Base-by-base conservation (phyloP, 2,797 vertebrate species). In the Spinus olivaceus region DNA sequence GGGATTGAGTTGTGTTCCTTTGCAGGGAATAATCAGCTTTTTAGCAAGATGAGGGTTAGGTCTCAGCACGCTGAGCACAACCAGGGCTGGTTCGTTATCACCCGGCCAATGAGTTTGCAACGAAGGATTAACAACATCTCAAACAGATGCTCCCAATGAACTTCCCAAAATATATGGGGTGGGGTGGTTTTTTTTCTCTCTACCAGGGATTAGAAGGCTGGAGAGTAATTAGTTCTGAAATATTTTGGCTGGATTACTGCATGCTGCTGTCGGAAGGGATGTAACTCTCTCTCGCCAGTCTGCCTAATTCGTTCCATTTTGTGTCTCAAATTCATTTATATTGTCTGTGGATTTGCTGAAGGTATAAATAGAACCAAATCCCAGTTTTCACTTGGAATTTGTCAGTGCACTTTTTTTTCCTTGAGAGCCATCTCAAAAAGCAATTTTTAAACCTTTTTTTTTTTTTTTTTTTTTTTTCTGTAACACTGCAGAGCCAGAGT, bases 61-160 rank as follows among this genome's bases (percentile, higher is more conserved):
- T 90, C 96, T 95, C 91, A 72, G 82, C 88, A 83, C 39, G 6
- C 80, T 67, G 82, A 93, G 86, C 28, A 15, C 80, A 79, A 83
- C 53, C 84, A 85, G 84, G 78, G 35, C 86, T 91, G 86, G 67
- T 93, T 87, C 88, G 95, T 96, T 95, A 95, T 90, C 90, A 91
- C 81, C 90, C 95, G 74, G 83, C 79, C 81, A 81, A 78, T 35
- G 86, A 82, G 86, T 94, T 78, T 61, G 76, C 72, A 89, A 90
- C 1, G 24, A 73, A 78, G 82, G 90, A 97, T 97, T 96, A 97
- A 78, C 83, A 74, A 77, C 91, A 93, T 92, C 92, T 97, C 91
- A 90, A 92, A 90, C 95, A 96, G 93, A 97, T 96, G 95, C 91
- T 97, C 92, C 92, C 95, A 96, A 94, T 95, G 96, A 96, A 95